A percentile compares a stretch with the other conserved stretches of the same genome.
Evolutionary conservation across 2,113 vertebrate genomes (phyloP).

Genomic region (Paedocypris sp.): DNA sequence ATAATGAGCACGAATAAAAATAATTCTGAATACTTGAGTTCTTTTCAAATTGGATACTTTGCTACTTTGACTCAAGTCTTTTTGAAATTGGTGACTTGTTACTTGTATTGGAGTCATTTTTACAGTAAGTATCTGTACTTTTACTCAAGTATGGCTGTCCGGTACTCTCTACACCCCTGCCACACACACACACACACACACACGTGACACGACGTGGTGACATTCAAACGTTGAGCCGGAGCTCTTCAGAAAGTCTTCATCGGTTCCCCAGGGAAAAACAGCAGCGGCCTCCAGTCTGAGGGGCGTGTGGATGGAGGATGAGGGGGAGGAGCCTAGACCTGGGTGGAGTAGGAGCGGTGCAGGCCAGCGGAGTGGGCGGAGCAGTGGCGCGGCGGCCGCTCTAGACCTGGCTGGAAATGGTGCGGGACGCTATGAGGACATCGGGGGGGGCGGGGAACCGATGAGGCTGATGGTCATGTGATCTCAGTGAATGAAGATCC

Average conservation of each 20-base stretch:
- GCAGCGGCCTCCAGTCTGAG: slow-evolving; percentile 17
- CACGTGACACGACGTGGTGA: too few relatives aligned
- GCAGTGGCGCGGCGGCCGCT: slow-evolving; percentile 50
- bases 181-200: too few relatives aligned
- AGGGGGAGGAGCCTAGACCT: slow-evolving; percentile 47
- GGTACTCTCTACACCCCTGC: too few relatives aligned
- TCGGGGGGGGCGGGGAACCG: slow-evolving; percentile 68
- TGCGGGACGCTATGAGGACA: slow-evolving; percentile 72
- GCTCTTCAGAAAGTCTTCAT: slow-evolving; percentile 45
- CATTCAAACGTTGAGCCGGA: too few relatives aligned
- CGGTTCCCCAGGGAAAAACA: slow-evolving; percentile 49
- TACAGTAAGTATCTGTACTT: too few relatives aligned
- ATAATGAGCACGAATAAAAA: too few relatives aligned
- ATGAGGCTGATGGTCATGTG: slow-evolving; percentile 81
- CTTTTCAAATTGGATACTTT: too few relatives aligned
- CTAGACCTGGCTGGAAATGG: slow-evolving; percentile 79
- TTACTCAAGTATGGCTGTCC: too few relatives aligned
- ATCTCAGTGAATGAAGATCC: slow-evolving; percentile 75
- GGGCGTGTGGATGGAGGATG: slow-evolving; percentile 7
- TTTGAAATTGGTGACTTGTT: too few relatives aligned
- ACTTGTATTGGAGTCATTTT: too few relatives aligned
- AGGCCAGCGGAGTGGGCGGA: slow-evolving; percentile 52
- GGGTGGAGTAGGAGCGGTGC: slow-evolving; percentile 61
- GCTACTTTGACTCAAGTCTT: too few relatives aligned
- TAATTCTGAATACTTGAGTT: too few relatives aligned